Base-by-base conservation (phyloP, 2,797 vertebrate genomes). In the Pseudomugil tenellus region DNA sequence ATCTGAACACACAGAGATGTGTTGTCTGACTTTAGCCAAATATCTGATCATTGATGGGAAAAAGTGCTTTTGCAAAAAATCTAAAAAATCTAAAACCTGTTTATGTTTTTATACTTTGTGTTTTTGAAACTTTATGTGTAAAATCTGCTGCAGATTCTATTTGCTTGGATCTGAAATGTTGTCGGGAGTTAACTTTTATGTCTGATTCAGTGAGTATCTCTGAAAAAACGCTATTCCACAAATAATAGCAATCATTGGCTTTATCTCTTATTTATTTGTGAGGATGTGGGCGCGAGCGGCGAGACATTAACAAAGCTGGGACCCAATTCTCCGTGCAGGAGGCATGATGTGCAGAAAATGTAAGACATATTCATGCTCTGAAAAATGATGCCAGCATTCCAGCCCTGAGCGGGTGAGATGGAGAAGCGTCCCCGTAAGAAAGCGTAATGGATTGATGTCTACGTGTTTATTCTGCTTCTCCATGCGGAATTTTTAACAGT, bases 391-490 rank as follows among this genome's bases (percentile, higher is more conserved):
- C 64, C 56, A 72, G 49, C 58, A 75, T 78, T 77, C 73, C 58
- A 25, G 41, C 54, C 14, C 39, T 17, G 56, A 53, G n/a, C 59
- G 56, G 39, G 48, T 32, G 21, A 28, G 31, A 52, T 21, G 25
- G 7, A 34, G 11, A 1, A 0, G 11, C 2, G 9, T 26, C 39
- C 65, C 25, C 72, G 16, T 34, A 67, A 77, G 63, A 75, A 72
- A 74, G 69, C 43, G 63, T 74, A 82, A 82, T 74, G 52, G 77
- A 84, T 87, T 72, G 83, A 87, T 77, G 78, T 62, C 41, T 21
- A 23, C 1, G 26, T 82, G 83, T 87, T 89, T 89, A 70, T 84
- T 87, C 85, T 87, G 76, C 81, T 76, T 46, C 72, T 82, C 51
- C 8, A 57, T 83, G 81, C 21, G 2, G 73, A 84, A 74, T 77